Conservation (phyloP, 2,888 invertebrate genomes). For the Operophtera brumata region DNA sequence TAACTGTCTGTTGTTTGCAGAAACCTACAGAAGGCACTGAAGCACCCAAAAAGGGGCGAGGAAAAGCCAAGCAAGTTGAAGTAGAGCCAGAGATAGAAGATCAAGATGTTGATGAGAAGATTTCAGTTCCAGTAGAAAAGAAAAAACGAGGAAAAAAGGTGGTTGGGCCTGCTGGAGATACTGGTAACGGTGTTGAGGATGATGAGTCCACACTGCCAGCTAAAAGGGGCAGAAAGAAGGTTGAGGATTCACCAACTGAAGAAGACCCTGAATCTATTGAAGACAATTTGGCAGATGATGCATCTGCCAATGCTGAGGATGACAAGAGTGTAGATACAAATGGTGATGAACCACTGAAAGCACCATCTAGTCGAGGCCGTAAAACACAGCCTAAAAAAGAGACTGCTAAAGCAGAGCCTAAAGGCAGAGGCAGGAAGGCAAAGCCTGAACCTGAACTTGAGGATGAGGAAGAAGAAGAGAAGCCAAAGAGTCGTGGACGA, state of each 20-base stretch:
- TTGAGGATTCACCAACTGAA: conserved; percentile 47
- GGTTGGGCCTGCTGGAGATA: conserved; percentile 36
- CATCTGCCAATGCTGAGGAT: conserved; percentile 48
- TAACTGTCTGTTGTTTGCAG: conserved; percentile 46
- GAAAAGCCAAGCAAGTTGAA: conserved; percentile 57
- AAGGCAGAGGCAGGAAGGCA: conserved; percentile 54
- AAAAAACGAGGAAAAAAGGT: conserved; percentile 64
- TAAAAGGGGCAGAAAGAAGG: conserved; percentile 66
- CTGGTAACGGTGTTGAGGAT: conserved; percentile 42
- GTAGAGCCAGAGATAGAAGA: conserved; percentile 40
- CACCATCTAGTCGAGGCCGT: conserved; percentile 50
- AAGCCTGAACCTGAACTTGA: conserved; percentile 44
- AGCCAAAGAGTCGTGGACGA: conserved; percentile 58
- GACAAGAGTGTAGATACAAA: conserved; percentile 49
- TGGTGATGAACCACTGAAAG: conserved; percentile 47
- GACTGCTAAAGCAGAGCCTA: conserved; percentile 41
- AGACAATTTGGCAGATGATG: conserved; percentile 55
- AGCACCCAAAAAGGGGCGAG: conserved; percentile 63
- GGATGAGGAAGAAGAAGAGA: conserved; percentile 47
- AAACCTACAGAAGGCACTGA: conserved; percentile 64
- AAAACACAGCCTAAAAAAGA: conserved; percentile 66
- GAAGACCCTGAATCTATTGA: conserved; percentile 44
- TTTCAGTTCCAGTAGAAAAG: conserved; percentile 40
- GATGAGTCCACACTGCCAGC: conserved; percentile 52
- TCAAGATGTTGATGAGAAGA: conserved; percentile 33